These are phyloP conservation scores for Elephas maximus DNA, from an alignment of 2,113 vertebrate genomes.

Conservation along the genomic window DNA sequence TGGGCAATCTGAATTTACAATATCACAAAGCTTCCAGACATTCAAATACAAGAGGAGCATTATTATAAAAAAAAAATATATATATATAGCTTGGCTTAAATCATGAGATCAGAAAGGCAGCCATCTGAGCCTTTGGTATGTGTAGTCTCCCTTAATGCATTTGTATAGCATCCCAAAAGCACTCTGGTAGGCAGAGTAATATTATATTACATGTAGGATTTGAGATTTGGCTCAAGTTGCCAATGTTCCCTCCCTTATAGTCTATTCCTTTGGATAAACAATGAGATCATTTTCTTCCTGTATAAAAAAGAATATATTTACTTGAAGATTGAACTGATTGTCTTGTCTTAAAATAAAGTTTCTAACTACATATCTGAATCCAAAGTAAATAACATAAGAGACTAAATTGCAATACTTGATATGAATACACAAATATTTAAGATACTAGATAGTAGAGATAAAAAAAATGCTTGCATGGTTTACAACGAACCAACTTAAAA, in stretches of 20 bases:
- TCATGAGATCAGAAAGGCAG: not conserved
- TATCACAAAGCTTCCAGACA: slow-evolving; percentile 1
- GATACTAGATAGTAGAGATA: not conserved
- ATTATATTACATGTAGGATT: not conserved
- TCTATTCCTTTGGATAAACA: slow-evolving; percentile 52
- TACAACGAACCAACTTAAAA: not conserved
- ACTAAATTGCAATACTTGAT: not conserved
- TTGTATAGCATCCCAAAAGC: not conserved
- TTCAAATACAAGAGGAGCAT: not conserved
- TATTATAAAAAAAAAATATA: too few species aligned
- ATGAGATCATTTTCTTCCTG: slow-evolving; percentile 59
- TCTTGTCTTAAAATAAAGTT: slow-evolving; percentile 46
- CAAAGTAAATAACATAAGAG: slow-evolving; percentile 37
- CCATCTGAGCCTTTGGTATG: not conserved
- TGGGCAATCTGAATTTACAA: not conserved
- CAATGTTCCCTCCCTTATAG: not conserved
- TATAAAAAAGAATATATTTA: slow-evolving; percentile 56
- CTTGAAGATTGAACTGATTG: slow-evolving; percentile 60
- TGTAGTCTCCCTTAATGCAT: not conserved
- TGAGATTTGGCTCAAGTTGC: not conserved
- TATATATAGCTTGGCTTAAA: not conserved
- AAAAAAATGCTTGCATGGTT: not conserved
- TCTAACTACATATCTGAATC: slow-evolving; percentile 8
- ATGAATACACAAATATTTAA: slow-evolving; percentile 59
- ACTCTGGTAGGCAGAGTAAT: not conserved